Evolutionary conservation across 2,797 vertebrate species (phyloP).

Genomic region (Myotis pilosus): DNA sequence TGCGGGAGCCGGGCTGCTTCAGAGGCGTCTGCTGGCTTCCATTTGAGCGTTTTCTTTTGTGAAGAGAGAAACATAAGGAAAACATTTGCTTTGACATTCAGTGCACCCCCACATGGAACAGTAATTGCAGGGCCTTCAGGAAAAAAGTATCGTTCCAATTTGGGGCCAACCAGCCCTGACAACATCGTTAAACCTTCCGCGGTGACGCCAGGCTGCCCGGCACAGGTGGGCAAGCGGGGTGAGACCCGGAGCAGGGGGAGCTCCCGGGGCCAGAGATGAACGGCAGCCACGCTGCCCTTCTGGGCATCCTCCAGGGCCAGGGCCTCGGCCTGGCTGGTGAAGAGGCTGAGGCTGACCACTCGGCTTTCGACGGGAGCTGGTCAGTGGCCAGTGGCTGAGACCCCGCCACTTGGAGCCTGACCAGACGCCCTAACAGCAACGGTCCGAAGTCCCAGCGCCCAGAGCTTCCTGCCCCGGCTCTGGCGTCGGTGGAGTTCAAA

Average conservation of each 20-base stretch:
- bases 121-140: constrained; percentile 65
- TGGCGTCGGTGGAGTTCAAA: constrained; percentile 78
- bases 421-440: not conserved
- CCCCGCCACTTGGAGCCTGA: not conserved
- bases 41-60: constrained; percentile 40
- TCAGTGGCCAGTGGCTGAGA: not conserved
- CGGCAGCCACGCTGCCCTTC: fast-evolving
- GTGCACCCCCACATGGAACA: constrained; percentile 69
- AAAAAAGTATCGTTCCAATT: constrained; percentile 48
- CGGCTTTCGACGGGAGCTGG: not conserved
- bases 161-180: constrained; percentile 55
- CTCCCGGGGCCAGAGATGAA: fast-evolving
- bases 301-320: not conserved
- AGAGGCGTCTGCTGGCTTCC: constrained; percentile 54
- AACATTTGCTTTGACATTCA: constrained; percentile 75
- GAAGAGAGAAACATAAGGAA: constrained; percentile 77
- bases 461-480: not conserved
- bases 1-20: not conserved
- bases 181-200: not conserved
- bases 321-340: not conserved
- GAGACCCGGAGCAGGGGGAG: fast-evolving
- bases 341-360: not conserved
- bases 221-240: not conserved
- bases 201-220: not conserved
- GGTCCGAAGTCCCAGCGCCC: not conserved